Evolutionary conservation across 2,888 invertebrate genomes (phyloP), one percentile per base, ranked within the genome.

Genomic region (Syrista parreyssii): DNA sequence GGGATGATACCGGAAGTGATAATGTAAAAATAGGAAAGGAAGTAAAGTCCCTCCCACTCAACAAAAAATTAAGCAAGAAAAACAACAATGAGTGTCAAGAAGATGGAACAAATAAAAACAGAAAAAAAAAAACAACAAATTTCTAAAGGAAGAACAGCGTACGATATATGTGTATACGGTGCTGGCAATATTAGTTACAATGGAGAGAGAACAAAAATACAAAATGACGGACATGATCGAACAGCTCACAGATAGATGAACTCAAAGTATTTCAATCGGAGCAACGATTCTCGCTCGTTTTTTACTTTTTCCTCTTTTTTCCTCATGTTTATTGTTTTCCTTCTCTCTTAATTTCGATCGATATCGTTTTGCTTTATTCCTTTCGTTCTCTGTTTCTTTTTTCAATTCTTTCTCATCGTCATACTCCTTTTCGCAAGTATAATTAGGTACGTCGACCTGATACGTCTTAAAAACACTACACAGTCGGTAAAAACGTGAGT

Each of bases 101-200:
- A 76, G 55, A 55, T 15, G 9, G 23, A 71, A 73, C 77, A 76
- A 73, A 77, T 78, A 35, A 73, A 73, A 73, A 79, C 33, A n/a
- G n/a, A n/a, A 75, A 77, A 81, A 35, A 35, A 30, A 15, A 36
- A 75, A 30, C 69, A 75, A 23, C 55, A 55, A 55, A 23, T 55
- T 40, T 40, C 40, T 40, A 40, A 40, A 40, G 40, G 40, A 40
- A 40, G 15, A 40, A 40, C 40, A 40, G 15, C 15, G 15, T 40
- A 40, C 40, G 15, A 15, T 68, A 23, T 23, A 78, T 74, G 75
- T 79, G 76, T 84, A 79, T 84, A 79, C 81, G 80, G 83, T 86
- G 85, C 86, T 86, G 84, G 86, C 84, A 81, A 86, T 55, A 40
- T 86, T 85, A 85, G 86, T 86, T 81, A 83, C 81, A 83, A 84